Evolutionary conservation across 2,888 invertebrate genomes (phyloP), one percentile per base, ranked within the genome.

Genomic region (Cerceris ruficornis): DNA sequence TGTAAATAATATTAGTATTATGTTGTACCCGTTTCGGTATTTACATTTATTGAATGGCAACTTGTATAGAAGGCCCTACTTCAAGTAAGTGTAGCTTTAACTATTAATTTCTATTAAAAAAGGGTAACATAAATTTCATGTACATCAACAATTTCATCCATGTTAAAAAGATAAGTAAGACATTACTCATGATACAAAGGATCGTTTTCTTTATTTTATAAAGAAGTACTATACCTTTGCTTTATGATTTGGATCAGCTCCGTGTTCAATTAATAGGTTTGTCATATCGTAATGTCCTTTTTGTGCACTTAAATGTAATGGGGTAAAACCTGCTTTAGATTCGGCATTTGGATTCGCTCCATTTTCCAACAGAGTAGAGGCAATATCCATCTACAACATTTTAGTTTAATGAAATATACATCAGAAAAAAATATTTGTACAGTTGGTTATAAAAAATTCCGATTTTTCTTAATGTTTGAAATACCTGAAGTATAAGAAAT

Each of bases 241-340:
- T 72, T 95, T 95, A 69, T 96, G 95, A 91, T 98, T 98, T 61
- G 96, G 95, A 91, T 97, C 95, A 17, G 98, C 98, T 54, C 97
- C 96, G 88, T 98, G 95, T 90, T 98, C 98, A 59, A 99, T 95
- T 60, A 99, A 94, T 90, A 99, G 94, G 83, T 97, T 96, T 0
- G 98, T 96, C 95, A 99, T 98, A 89, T 99, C 98, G 28, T 96
- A 95, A 92, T 99, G 98, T 0, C 98, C 98, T 89, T 99, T 99
- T 90, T 97, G 97, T 0, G 98, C 95, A 71, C 98, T 98, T 92
- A 99, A 95, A 93, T 99, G 99, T 57, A 97, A 90, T n/a, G 98
- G 98, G 5, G 98, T 97, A 93, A 99, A 99, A 0, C 99, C 99
- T 42, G 98, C 97, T 92, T 97, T 97, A 0, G 98, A 98, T 92